Base-by-base conservation (phyloP, 2,888 invertebrate species). In the Odontothrips loti region DNA sequence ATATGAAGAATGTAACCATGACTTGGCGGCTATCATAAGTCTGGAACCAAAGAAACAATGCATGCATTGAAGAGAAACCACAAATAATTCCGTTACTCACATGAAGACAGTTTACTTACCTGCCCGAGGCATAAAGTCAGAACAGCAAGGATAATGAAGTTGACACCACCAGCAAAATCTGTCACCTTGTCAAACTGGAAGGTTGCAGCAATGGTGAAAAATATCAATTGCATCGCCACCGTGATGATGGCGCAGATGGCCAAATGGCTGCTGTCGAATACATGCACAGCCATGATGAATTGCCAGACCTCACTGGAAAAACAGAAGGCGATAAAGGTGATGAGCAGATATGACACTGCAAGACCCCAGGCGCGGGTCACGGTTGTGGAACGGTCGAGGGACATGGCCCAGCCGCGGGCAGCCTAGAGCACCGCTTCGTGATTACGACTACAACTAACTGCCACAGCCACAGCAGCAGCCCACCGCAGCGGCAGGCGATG, bases 91-190 rank as follows among this genome's bases (percentile, higher is more conserved):
- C 80, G 10, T 29, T 51, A 78, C 23, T 11, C 23, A 63, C 20
- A 80, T 23, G 79, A 79, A 17, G 78, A 79, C 58, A 9, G 80
- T 20, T 23, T 47, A 79, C 80, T 84, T 83, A 92, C 92, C 90
- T 95, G 94, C 20, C 95, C 95, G 78, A 96, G 89, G 86, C 94
- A 93, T 88, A 97, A 96, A 47, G 96, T 96, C 79, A 96, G 89
- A 83, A 97, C 87, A 12, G 96, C 96, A 84, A 97, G 90, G 81
- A 96, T 94, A 84, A 96, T 95, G 87, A 97, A 97, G 88, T 97
- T 97, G 81, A 95, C 94, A 82, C 97, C 97, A 12, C 97, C 96
- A 82, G 96, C 96, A 88, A 97, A 96, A 88, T 97, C 97, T 0
- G 96, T 95, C 82, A 97, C 90, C 89, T 96, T 96, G 87, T 97